Evolutionary conservation across 2,797 vertebrate genomes (phyloP).

Genomic region (Epinephelus malabaricus): DNA sequence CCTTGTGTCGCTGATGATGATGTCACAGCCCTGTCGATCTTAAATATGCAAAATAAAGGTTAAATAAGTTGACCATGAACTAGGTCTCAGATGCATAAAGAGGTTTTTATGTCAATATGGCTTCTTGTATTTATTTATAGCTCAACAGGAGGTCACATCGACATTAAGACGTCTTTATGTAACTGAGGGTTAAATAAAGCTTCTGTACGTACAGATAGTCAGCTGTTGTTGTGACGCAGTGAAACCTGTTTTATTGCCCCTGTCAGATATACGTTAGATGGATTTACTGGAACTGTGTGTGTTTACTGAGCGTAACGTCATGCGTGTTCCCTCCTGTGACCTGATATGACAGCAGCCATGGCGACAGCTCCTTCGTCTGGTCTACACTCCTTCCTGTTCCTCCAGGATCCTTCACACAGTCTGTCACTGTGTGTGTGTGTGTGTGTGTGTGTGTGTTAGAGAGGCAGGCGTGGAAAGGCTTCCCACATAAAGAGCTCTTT

Average conservation of each 20-base stretch:
- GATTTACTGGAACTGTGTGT: neutral
- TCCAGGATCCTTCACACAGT: constrained; percentile 27
- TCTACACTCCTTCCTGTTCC: constrained; percentile 52
- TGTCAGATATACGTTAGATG: neutral
- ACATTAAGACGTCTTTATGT: too few relatives aligned
- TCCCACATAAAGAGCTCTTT: constrained; percentile 78
- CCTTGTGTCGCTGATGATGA: too few relatives aligned
- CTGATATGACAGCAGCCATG: constrained; percentile 43
- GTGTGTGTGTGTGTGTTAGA: constrained; percentile 22
- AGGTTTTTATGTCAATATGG: too few relatives aligned
- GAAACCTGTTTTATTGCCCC: neutral
- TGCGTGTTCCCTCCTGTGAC: constrained; percentile 22
- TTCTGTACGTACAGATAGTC: neutral
- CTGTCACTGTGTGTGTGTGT: constrained; percentile 14
- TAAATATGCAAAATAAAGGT: too few relatives aligned
- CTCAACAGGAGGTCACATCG: too few relatives aligned
- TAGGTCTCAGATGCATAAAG: too few relatives aligned
- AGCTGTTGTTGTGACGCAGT: neutral
- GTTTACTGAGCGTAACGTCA: constrained; percentile 1
- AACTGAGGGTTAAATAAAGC: too few relatives aligned
- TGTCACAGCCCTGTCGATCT: too few relatives aligned
- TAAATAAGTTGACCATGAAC: too few relatives aligned
- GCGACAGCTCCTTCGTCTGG: constrained; percentile 39
- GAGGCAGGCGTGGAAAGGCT: constrained; percentile 62
- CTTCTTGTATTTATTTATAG: too few relatives aligned